These are phyloP conservation scores for Amblyopsis hoosieri DNA, from an alignment of 2,797 vertebrate species.

Conservation along the genomic window DNA sequence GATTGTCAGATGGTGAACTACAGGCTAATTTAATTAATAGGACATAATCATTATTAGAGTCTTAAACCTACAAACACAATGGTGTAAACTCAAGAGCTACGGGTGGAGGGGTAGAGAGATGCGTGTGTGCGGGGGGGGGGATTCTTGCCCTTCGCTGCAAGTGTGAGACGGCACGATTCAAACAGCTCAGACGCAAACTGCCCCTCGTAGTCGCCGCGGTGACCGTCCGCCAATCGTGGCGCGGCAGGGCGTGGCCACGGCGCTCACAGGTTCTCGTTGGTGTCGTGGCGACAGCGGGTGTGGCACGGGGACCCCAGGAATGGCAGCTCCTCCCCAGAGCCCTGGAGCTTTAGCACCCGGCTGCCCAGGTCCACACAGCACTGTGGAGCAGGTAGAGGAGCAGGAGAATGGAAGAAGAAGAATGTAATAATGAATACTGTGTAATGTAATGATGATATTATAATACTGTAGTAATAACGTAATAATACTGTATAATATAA, in stretches of 20 bases:
- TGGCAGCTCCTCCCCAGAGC: slow-evolving; percentile 82
- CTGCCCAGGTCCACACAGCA: slow-evolving; percentile 89
- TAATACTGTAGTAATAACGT: no score
- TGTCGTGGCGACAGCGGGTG: slow-evolving; percentile 73
- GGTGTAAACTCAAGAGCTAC: slow-evolving; percentile 57
- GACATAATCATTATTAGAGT: slow-evolving; percentile 49
- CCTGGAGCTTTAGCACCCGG: slow-evolving; percentile 81
- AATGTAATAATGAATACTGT: no score
- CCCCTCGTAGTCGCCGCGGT: slow-evolving; percentile 19
- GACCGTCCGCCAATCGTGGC: background rate
- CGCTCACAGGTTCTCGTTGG: slow-evolving; percentile 80
- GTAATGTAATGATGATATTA: no score
- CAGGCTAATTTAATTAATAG: slow-evolving; percentile 48
- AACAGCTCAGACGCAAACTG: slow-evolving; percentile 55
- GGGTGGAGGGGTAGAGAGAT: slow-evolving; percentile 1
- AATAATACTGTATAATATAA: no score
- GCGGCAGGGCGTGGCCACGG: slow-evolving; percentile 1
- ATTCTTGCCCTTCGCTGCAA: slow-evolving; percentile 53
- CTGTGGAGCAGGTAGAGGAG: slow-evolving; percentile 58
- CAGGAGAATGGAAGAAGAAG: background rate
- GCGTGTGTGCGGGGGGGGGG: background rate
- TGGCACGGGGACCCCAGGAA: slow-evolving; percentile 77
- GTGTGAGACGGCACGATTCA: slow-evolving; percentile 43
- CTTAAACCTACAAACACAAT: slow-evolving; percentile 60
- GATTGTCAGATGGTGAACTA: slow-evolving; percentile 39